phyloP scores from a whole-genome alignment of 2,113 vertebrate genomes.

The Takifugu flavidus region DNA sequence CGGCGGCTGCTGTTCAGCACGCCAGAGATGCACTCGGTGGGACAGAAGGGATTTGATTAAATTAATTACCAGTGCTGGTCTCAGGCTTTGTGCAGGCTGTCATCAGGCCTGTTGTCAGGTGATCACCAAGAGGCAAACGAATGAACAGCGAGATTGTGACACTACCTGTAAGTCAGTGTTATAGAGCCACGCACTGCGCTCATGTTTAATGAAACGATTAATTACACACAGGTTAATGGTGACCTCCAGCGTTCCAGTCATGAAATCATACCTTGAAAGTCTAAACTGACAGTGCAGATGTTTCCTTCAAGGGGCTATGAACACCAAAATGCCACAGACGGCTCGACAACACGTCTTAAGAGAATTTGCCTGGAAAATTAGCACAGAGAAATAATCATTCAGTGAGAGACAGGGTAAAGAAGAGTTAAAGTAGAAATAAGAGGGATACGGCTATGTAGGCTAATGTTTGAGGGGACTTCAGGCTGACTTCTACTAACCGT shows the following conservation, averaged over 20 bases:
- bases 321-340: too few species aligned
- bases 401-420: too few species aligned
- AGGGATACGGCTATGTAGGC: too few species aligned
- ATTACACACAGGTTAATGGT: neutral
- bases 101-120: constrained; percentile 22
- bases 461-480: too few species aligned
- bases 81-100: constrained; percentile 20
- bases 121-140: constrained; percentile 6
- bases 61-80: constrained; percentile 25
- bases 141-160: constrained; percentile 15
- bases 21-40: constrained; percentile 21
- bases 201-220: neutral
- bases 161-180: neutral
- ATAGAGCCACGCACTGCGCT: neutral
- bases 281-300: neutral
- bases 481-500: too few species aligned
- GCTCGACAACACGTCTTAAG: too few species aligned
- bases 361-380: too few species aligned
- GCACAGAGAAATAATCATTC: too few species aligned
- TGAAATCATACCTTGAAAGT: neutral
- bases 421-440: too few species aligned
- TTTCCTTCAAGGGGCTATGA: neutral
- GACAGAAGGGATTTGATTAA: constrained; percentile 24
- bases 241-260: neutral
- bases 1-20: constrained; percentile 4